Percentiles rank a stretch among this genome's conserved stretches.
Evolutionary conservation across 2,797 vertebrate species (phyloP).

Genomic region (Picus viridis): DNA sequence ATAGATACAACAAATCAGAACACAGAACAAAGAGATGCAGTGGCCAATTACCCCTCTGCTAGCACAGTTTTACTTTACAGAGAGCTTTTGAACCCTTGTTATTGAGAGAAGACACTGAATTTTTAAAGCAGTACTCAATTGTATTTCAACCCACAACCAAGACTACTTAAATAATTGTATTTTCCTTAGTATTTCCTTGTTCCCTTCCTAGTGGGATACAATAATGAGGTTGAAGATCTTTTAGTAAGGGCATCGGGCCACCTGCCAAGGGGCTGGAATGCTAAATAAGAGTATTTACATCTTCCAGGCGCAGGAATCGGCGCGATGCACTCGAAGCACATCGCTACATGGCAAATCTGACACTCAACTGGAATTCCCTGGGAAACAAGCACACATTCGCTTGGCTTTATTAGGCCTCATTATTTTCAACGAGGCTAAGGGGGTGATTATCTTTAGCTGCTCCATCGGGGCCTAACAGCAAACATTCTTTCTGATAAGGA

Average conservation of each 20-base stretch:
- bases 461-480: conserved; percentile 2
- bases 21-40: conserved; percentile 45
- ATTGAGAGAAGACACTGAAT: neutral
- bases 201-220: neutral
- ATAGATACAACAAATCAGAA: conserved; percentile 51
- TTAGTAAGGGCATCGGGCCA: conserved; percentile 24
- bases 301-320: conserved; percentile 13
- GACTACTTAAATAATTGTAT: neutral
- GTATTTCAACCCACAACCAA: neutral
- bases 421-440: conserved; percentile 6
- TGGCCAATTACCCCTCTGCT: conserved; percentile 30
- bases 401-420: conserved; percentile 33
- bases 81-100: neutral
- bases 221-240: conserved; percentile 27
- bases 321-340: neutral
- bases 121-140: neutral
- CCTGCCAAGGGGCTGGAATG: conserved; percentile 29
- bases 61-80: neutral
- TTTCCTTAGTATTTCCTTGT: neutral
- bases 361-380: neutral
- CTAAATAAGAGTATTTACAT: conserved; percentile 44
- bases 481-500: conserved; percentile 3
- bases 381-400: neutral
- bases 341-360: neutral
- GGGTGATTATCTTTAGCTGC: conserved; percentile 16